Conservation (phyloP, 2,797 vertebrate species). For the Pangasius macronema region DNA sequence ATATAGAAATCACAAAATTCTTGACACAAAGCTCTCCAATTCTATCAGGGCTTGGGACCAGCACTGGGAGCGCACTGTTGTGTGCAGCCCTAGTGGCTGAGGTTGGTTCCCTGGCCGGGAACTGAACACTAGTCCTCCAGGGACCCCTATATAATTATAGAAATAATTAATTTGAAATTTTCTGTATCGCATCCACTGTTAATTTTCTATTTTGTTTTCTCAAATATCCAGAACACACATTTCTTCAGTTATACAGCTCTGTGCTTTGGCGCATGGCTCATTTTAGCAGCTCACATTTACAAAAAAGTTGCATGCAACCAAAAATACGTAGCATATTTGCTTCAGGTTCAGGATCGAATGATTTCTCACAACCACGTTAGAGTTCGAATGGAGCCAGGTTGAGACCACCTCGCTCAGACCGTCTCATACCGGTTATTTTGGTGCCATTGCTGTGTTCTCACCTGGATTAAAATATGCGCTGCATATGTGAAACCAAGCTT, state of each 20-base stretch:
- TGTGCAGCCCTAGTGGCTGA: no score
- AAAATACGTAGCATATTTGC: background rate
- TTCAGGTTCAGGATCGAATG: background rate
- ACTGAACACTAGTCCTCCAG: no score
- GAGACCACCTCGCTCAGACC: background rate
- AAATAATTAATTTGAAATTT: background rate
- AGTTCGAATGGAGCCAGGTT: background rate
- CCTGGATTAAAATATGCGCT: background rate
- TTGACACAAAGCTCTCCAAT: no score
- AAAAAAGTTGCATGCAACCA: background rate
- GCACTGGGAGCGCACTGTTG: no score
- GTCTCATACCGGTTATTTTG: background rate
- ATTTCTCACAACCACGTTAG: background rate
- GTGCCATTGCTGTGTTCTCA: background rate
- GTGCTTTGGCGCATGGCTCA: no score
- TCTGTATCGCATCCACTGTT: background rate
- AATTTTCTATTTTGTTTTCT: background rate
- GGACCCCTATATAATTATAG: background rate
- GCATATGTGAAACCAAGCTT: background rate
- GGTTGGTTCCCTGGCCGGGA: no score
- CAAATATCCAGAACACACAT: background rate
- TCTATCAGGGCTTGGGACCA: no score
- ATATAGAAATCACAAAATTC: background rate
- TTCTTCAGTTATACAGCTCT: background rate
- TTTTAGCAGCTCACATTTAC: background rate